phyloP scores from a whole-genome alignment of 2,797 vertebrate species.

The Orestias chungarensis region DNA sequence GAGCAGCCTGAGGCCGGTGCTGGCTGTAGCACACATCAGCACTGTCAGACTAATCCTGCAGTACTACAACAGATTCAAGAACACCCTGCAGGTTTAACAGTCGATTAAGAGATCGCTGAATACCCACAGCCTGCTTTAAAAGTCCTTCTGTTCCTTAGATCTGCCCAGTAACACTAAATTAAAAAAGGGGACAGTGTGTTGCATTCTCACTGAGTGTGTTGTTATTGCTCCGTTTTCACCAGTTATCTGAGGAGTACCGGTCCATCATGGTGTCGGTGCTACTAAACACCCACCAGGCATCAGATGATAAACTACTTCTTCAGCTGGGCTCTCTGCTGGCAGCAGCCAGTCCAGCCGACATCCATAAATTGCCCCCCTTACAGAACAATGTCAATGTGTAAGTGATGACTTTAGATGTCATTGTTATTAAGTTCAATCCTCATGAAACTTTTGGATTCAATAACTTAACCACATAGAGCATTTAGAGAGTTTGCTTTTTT shows the following conservation, averaged over 20 bases:
- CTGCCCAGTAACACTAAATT: neutral
- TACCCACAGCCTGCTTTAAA: neutral
- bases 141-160: neutral
- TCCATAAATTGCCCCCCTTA: slow-evolving; percentile 68
- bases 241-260: slow-evolving; percentile 74
- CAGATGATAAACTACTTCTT: slow-evolving; percentile 69
- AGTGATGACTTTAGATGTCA: slow-evolving; percentile 38
- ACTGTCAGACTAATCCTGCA: slow-evolving; percentile 77
- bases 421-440: neutral
- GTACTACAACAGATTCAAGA: slow-evolving; percentile 72
- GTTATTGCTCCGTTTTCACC: slow-evolving; percentile 28
- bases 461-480: neutral
- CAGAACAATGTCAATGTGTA: slow-evolving; percentile 72
- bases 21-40: slow-evolving; percentile 63
- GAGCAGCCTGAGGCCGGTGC: slow-evolving; percentile 62
- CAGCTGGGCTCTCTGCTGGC: slow-evolving; percentile 72
- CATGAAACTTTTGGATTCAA: neutral
- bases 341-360: slow-evolving; percentile 66
- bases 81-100: slow-evolving; percentile 58
- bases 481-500: neutral
- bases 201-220: neutral
- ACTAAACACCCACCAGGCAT: slow-evolving; percentile 70
- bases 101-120: neutral
- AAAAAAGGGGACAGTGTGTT: neutral
- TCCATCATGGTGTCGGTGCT: slow-evolving; percentile 76